phyloP scores from a whole-genome alignment of 2,888 invertebrate species.

The Tenthredo scrophulariae region DNA sequence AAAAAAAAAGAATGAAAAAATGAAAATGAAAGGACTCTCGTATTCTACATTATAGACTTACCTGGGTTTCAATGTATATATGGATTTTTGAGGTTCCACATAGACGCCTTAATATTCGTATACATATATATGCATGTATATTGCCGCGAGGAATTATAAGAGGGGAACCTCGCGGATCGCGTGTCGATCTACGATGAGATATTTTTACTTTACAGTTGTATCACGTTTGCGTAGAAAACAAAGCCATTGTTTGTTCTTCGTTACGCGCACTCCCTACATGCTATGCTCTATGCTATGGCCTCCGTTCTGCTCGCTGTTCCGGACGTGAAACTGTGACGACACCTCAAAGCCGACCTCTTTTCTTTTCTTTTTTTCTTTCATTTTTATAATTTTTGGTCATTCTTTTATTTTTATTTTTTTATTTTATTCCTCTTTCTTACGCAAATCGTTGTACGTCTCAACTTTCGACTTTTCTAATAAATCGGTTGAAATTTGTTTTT shows the following conservation, averaged over 20 bases:
- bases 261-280: conserved; percentile 25
- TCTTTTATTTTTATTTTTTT: neutral
- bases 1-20: neutral
- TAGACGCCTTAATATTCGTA: neutral
- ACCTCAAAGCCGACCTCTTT: conserved; percentile 7
- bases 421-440: neutral
- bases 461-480: neutral
- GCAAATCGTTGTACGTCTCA: neutral
- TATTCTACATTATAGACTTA: neutral
- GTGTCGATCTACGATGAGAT: conserved; percentile 76
- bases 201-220: conserved; percentile 76
- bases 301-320: conserved; percentile 41
- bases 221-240: conserved; percentile 74
- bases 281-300: neutral
- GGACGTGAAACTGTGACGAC: conserved; percentile 33
- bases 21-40: neutral
- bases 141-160: conserved; percentile 16
- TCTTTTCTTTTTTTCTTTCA: neutral
- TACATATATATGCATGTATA: neutral
- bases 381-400: neutral
- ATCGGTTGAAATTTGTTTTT: neutral
- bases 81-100: neutral
- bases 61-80: neutral
- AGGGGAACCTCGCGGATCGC: conserved; percentile 67
- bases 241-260: conserved; percentile 73